These are phyloP conservation scores for Zosterops lateralis DNA, from an alignment of 2,113 vertebrate species.

Conservation along the genomic window DNA sequence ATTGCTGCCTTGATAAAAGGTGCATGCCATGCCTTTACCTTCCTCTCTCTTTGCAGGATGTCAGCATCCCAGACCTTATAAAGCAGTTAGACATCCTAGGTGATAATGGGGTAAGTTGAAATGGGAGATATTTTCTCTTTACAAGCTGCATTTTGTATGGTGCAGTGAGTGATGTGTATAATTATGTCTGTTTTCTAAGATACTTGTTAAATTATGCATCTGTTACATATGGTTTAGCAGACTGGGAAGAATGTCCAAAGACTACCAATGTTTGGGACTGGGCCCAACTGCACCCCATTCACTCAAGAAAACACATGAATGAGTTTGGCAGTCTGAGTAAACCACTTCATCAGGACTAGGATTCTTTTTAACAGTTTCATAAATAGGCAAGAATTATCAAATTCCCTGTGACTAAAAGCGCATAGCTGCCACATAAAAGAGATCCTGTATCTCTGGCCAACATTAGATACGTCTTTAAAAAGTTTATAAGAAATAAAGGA, in stretches of 20 bases:
- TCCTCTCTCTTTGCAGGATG: slow-evolving; percentile 80
- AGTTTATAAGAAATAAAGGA: background rate
- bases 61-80: slow-evolving; percentile 97
- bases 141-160: background rate
- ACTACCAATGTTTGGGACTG: background rate
- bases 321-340: background rate
- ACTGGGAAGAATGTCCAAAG: background rate
- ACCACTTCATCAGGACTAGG: background rate
- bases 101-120: slow-evolving; percentile 91
- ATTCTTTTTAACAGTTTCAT: background rate
- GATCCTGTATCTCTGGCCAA: background rate
- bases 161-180: background rate
- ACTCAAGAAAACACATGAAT: background rate
- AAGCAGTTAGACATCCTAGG: slow-evolving; percentile 97
- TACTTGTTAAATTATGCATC: background rate
- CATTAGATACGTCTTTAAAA: background rate
- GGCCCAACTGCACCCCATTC: background rate
- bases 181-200: background rate
- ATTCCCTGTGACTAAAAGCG: background rate
- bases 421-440: background rate
- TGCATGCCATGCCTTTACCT: background rate
- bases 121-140: background rate
- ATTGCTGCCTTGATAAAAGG: background rate
- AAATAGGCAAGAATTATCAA: background rate
- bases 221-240: background rate